phyloP scores from a whole-genome alignment of 2,113 vertebrate genomes.

The Ceyx melanurus region DNA sequence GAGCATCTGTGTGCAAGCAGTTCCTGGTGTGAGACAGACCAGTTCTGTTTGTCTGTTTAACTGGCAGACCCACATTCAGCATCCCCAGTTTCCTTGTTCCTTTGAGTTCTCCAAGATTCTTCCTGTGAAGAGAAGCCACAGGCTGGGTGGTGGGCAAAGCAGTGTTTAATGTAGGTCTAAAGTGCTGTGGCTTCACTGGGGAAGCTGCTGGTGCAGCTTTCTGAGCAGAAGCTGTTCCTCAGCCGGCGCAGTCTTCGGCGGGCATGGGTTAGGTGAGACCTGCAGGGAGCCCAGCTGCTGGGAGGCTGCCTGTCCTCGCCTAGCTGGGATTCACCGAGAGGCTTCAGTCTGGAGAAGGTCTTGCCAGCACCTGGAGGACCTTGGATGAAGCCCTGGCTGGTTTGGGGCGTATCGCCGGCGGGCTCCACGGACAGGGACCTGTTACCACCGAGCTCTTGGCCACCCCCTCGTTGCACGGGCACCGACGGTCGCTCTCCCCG shows the following conservation, averaged over 20 bases:
- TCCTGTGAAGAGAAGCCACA: not conserved
- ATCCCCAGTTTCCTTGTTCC: not conserved
- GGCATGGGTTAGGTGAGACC: rapidly evolving
- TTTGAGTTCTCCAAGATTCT: not conserved
- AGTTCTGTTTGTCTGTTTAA: not conserved
- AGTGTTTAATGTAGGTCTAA: not conserved
- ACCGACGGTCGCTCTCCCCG: not conserved
- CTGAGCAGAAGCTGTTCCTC: rapidly evolving
- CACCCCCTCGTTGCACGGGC: not conserved
- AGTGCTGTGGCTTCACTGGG: not conserved
- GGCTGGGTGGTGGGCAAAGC: not conserved
- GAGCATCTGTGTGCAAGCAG: not conserved
- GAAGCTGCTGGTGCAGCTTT: not conserved
- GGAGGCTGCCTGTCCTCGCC: rapidly evolving
- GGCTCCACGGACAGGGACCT: not conserved
- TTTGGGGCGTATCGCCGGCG: rapidly evolving
- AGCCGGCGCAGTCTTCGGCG: rapidly evolving
- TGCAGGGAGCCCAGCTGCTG: not conserved
- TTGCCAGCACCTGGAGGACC: not conserved
- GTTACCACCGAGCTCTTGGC: rapidly evolving
- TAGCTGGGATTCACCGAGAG: not conserved
- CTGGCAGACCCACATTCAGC: not conserved
- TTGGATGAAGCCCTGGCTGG: not conserved
- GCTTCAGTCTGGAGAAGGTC: not conserved
- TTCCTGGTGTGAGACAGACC: not conserved